Base-by-base conservation (phyloP, 2,888 invertebrate genomes). In the Phasia obesa region DNA sequence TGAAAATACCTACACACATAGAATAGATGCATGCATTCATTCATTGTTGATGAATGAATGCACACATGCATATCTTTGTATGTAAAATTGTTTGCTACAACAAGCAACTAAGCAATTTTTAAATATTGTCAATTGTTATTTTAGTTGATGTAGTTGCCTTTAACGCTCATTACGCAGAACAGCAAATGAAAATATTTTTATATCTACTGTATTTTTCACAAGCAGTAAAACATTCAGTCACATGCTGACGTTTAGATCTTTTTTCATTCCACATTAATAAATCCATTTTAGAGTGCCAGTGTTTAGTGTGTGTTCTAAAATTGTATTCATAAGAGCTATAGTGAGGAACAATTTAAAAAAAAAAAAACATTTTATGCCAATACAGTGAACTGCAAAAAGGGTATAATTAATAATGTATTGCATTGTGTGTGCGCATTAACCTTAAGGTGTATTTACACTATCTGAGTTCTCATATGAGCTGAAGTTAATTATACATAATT, bases 81-180 rank as follows among this genome's bases (percentile, higher is more conserved):
- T 19, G 19, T 13, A 38, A 51, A 67, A 71, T 11, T 42, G 3
- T 42, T 59, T 65, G 59, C 60, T 44, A 3, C 42, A 74, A 44
- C 51, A 59, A 42, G 51, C 81, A 81, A 65, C 81, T 75, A 70
- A 75, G 60, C 59, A 74, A 74, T 27, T 64, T 73, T 71, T 55
- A 65, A 70, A 81, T 76, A 47, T 60, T 79, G 57, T 51, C 75
- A 59, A 73, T 76, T 71, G 47, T 60, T 51, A 47, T 49, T 42
- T 35, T 53, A 64, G 38, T 23, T 23, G 5, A n/a, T 23, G 51
- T 53, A 13, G 13, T 62, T 73, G 67, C 60, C 62, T 64, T 80
- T 65, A 65, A 76, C 55, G 70, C 88, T 88, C 88, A 88, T 88
- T 89, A 88, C 44, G 44, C 64, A 70, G 71, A 80, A 64, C 76